These are phyloP conservation scores for Trogon surrucura DNA, from an alignment of 2,113 vertebrate genomes.

Conservation along the genomic window DNA sequence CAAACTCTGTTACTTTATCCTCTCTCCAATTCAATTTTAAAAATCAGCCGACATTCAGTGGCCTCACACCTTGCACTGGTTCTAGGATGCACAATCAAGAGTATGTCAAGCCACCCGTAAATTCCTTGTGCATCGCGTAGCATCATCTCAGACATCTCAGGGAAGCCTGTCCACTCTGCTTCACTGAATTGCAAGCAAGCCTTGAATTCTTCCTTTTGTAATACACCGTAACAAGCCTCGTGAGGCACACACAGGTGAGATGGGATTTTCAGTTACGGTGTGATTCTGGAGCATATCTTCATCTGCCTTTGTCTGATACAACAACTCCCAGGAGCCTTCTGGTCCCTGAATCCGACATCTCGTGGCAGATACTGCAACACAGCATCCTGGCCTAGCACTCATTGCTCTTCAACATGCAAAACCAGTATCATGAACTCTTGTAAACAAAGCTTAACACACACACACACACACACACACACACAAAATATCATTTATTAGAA, in stretches of 20 bases:
- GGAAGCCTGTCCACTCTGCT: not conserved
- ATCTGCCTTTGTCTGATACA: not conserved
- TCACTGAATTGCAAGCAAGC: not conserved
- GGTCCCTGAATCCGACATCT: not conserved
- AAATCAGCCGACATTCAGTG: not conserved
- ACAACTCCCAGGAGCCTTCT: not conserved
- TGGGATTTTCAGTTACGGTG: not conserved
- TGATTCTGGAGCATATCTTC: not conserved
- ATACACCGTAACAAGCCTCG: not conserved
- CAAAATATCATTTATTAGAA: not conserved
- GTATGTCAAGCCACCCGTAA: not conserved
- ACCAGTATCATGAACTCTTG: not conserved
- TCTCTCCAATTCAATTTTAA: not conserved
- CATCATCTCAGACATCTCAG: rapidly evolving
- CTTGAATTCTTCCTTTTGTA: not conserved
- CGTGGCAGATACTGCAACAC: not conserved
- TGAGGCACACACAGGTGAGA: not conserved
- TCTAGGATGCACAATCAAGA: not conserved
- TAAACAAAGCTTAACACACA: not conserved
- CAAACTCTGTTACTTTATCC: not conserved
- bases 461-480: not conserved
- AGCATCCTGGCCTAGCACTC: not conserved
- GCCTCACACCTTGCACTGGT: not conserved
- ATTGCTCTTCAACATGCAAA: not conserved
- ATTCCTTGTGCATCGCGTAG: not conserved